Evolutionary conservation across 2,113 vertebrate genomes (phyloP).

Genomic region (Thunnus maccoyii): DNA sequence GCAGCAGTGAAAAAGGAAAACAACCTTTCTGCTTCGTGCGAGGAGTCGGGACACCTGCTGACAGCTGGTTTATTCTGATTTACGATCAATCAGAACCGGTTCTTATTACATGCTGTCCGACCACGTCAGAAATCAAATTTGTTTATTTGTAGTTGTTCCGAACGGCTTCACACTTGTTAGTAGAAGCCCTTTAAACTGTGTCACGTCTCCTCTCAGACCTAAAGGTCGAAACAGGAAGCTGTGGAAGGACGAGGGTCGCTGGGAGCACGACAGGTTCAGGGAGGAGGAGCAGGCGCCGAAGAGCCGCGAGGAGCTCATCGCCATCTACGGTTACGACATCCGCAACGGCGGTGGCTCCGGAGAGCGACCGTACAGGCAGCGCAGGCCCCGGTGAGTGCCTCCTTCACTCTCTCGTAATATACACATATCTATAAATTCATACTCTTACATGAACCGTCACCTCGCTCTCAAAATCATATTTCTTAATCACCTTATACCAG

Average conservation of each 20-base stretch:
- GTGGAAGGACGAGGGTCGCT: constrained; percentile 98
- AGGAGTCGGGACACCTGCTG: too few relatives aligned
- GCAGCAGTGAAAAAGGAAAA: too few relatives aligned
- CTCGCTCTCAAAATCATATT: too few relatives aligned
- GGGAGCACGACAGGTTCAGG: constrained; percentile 96
- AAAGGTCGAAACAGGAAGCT: constrained; percentile 95
- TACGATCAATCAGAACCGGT: too few relatives aligned
- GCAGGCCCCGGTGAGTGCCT: constrained; percentile 88
- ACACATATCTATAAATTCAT: too few relatives aligned
- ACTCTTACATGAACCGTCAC: too few relatives aligned
- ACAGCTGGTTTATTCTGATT: too few relatives aligned
- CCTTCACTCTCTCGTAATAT: not conserved
- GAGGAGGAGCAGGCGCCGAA: constrained; percentile 99
- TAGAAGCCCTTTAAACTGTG: not conserved
- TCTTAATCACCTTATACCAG: too few relatives aligned
- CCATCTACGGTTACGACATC: constrained; percentile 98
- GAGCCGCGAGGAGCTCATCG: constrained; percentile 94
- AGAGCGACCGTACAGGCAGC: constrained; percentile 87
- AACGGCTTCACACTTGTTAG: constrained; percentile 51
- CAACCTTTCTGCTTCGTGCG: too few relatives aligned
- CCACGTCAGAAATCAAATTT: too few relatives aligned
- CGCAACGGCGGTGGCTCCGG: constrained; percentile 89
- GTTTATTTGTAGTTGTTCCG: too few relatives aligned
- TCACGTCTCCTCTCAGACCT: constrained; percentile 81
- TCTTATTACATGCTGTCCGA: too few relatives aligned